Percentiles rank a stretch among this genome's conserved stretches.
These are phyloP conservation scores for Fundulus diaphanus DNA, from an alignment of 2,797 vertebrate genomes.

Conservation along the genomic window DNA sequence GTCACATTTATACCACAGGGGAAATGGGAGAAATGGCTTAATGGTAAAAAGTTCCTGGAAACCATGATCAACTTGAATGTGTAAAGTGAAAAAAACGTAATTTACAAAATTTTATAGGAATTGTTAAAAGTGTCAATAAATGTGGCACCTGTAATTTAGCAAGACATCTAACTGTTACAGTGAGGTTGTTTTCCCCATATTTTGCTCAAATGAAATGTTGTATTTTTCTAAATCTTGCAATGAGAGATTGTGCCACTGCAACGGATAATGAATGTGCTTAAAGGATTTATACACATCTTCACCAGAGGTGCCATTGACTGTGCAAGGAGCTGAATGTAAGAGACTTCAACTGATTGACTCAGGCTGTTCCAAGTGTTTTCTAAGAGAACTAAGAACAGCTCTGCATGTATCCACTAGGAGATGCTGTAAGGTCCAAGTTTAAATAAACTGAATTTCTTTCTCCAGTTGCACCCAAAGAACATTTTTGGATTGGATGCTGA, in stretches of 20 bases:
- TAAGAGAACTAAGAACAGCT: slow-evolving; percentile 41
- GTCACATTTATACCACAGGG: background rate
- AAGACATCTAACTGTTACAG: background rate
- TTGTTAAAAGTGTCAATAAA: background rate
- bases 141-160: background rate
- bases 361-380: slow-evolving; percentile 63
- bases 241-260: no score
- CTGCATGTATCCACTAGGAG: slow-evolving; percentile 72
- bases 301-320: background rate
- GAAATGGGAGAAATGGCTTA: background rate
- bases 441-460: slow-evolving; percentile 35
- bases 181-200: background rate
- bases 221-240: background rate
- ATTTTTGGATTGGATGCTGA: slow-evolving; percentile 16
- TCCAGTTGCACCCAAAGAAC: slow-evolving; percentile 9
- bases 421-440: slow-evolving; percentile 68
- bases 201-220: background rate
- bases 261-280: background rate
- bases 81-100: background rate
- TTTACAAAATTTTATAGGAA: background rate
- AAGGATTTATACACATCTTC: background rate
- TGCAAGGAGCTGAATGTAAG: background rate
- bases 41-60: background rate
- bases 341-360: slow-evolving; percentile 56
- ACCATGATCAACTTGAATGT: background rate